Percentiles rank a stretch among this genome's conserved stretches.
Conservation (phyloP, 2,113 vertebrate species). For the Oreocharis arfaki region DNA sequence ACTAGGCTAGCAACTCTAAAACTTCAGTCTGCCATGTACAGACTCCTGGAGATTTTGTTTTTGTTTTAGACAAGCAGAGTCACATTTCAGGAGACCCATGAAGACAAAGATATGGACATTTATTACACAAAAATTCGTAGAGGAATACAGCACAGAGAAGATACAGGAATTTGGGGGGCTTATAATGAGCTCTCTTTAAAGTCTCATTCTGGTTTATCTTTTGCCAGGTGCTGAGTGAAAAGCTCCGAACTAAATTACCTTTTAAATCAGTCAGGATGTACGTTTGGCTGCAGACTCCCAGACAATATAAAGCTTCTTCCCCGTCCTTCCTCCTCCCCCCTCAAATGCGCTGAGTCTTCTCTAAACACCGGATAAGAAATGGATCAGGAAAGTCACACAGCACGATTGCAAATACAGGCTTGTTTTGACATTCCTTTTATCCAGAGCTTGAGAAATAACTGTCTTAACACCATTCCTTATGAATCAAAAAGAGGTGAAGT, state of each 20-base stretch:
- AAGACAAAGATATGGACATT: background rate
- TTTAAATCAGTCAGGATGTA: slow-evolving; percentile 44
- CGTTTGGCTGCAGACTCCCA: background rate
- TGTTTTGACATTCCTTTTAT: slow-evolving; percentile 11
- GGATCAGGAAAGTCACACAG: background rate
- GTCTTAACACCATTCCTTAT: background rate
- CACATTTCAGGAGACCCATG: background rate
- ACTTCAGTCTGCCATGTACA: background rate
- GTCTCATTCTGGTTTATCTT: slow-evolving; percentile 46
- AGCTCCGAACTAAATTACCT: slow-evolving; percentile 35
- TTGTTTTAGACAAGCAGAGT: background rate
- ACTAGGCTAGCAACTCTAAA: background rate
- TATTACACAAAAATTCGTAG: background rate
- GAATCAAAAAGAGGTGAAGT: background rate
- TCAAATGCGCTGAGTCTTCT: background rate
- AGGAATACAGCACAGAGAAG: background rate
- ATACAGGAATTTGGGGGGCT: background rate
- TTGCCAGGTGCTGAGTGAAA: slow-evolving; percentile 58
- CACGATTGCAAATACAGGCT: background rate
- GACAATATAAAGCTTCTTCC: background rate
- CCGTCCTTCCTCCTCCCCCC: background rate
- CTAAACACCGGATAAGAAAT: background rate
- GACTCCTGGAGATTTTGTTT: background rate
- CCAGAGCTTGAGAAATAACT: background rate
- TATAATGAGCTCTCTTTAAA: background rate